phyloP scores from a whole-genome alignment of 1,140 invertebrate genomes.

The Bombus affinis region DNA sequence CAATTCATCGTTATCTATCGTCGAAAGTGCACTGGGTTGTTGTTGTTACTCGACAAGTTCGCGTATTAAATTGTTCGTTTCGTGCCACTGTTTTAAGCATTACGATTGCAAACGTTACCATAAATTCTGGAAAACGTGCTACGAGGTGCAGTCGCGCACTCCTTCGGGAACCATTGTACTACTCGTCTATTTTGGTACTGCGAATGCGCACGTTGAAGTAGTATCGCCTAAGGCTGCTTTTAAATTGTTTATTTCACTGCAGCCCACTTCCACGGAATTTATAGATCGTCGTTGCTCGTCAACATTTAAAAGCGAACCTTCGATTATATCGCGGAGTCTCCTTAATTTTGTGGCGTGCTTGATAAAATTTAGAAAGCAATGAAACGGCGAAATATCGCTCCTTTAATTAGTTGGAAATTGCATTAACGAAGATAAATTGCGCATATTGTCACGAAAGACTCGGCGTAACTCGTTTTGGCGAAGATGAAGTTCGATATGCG shows the following conservation, averaged over 20 bases:
- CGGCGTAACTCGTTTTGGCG: too few relatives aligned
- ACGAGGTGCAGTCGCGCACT: background rate
- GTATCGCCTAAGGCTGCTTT: background rate
- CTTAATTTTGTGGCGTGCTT: background rate
- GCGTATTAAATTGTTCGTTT: conserved; percentile 32
- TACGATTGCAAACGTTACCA: conserved; percentile 7
- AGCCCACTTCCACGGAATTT: background rate
- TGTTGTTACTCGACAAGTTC: conserved; percentile 19
- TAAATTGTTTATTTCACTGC: conserved; percentile 21
- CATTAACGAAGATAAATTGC: too few relatives aligned
- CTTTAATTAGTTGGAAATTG: too few relatives aligned
- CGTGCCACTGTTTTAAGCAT: conserved; percentile 29
- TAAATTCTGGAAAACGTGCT: conserved; percentile 13
- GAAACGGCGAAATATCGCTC: too few relatives aligned
- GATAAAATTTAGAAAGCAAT: background rate
- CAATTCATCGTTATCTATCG: background rate
- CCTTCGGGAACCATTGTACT: conserved; percentile 28
- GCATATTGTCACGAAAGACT: too few relatives aligned
- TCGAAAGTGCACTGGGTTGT: background rate
- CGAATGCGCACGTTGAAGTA: background rate
- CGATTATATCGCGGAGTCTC: background rate
- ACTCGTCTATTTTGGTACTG: conserved; percentile 4
- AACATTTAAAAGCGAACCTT: background rate
- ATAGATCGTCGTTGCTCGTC: background rate
- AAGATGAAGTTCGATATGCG: too few relatives aligned